Base-by-base conservation (phyloP, 2,888 invertebrate genomes). In the Salpingus planirostris region DNA sequence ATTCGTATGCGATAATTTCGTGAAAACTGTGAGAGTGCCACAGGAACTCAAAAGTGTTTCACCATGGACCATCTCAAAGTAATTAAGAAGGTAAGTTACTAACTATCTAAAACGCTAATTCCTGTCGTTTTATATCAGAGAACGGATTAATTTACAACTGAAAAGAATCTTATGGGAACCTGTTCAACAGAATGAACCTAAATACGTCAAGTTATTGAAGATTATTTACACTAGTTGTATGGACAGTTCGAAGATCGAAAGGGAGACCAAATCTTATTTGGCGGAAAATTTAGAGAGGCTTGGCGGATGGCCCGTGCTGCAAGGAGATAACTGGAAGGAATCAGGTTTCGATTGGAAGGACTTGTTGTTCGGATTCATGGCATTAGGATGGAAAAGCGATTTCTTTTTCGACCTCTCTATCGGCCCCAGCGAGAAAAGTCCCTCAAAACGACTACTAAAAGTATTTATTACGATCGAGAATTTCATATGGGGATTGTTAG, bases 1-100 rank as follows among this genome's bases (percentile, higher is more conserved):
- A 43, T 83, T 79, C 53, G 72, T 81, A 1, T 84, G 84, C 49
- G 83, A 82, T 1, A 39, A 39, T 21, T 39, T 39, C 27, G 14
- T 35, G 5, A 28, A 35, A 29, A 35, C 28, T 7, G 13, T 29
- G 3, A 26, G 27, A 5, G 35, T 39, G 10, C 32, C 39, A 2
- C 29, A 24, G 7, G 29, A 32, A 14, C 10, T 29, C 22, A 14
- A 22, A 1, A 3, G 1, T 1, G 15, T 30, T 5, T 24, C 27
- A 4, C 21, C 27, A 2, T 21, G 31, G 30, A 15, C 13, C 7
- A 11, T 21, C 3, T 13, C 15, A 8, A 11, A 12, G 11, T 11
- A 2, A 3, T 13, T 13, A 5, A n/a, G n/a, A n/a, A n/a, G n/a
- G n/a, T n/a, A n/a, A n/a, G n/a, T n/a, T 6, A 8, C 8, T 18